Base-by-base conservation (phyloP, 2,888 invertebrate species). In the Rhabditophanes sp. region DNA sequence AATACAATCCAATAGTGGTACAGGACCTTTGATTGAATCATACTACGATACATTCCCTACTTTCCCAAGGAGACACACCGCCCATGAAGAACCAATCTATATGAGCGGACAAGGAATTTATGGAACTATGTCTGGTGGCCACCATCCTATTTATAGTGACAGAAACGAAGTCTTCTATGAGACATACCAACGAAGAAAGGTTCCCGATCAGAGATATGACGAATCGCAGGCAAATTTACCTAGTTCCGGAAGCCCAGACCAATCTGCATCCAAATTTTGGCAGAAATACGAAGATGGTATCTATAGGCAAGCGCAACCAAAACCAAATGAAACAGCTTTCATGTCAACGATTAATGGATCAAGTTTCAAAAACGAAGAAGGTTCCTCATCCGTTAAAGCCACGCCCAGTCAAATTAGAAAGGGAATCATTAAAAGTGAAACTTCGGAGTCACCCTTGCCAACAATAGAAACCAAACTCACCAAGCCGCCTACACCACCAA, bases 61-160 rank as follows among this genome's bases (percentile, higher is more conserved):
- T 2, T 52, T 40, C 16, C 53, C 48, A 8, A 30, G 49, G 2
- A 25, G 37, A 14, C 30, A 36, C 11, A 36, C 24, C 22, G 33
- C 33, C 14, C 57, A 53, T 45, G 70, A 71, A 47, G 70, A 71
- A 41, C 70, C 70, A 2, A 66, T 69, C 27, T 75, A 75, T 60
- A 72, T 74, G 70, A 32, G 49, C 53, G 5, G 44, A 43, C 4
- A 11, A n/a, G 2, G 16, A 16, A 8, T 16, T 16, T 3, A 16
- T 18, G 11, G 18, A 26, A 16, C 16, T 11, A 18, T 26, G 18
- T 26, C 26, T 16, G n/a, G 26, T 8, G 11, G 2, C 16, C 8
- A 18, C 26, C 20, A 25, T 14, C 39, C 36, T 5, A 27, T 48
- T 12, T 43, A 50, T 2, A 39, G 45, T 2, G 56, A 61, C 25